Percentiles rank a stretch among this genome's conserved stretches.
These are phyloP conservation scores for Volucella bombylans DNA, from an alignment of 2,888 invertebrate species.

Conservation along the genomic window DNA sequence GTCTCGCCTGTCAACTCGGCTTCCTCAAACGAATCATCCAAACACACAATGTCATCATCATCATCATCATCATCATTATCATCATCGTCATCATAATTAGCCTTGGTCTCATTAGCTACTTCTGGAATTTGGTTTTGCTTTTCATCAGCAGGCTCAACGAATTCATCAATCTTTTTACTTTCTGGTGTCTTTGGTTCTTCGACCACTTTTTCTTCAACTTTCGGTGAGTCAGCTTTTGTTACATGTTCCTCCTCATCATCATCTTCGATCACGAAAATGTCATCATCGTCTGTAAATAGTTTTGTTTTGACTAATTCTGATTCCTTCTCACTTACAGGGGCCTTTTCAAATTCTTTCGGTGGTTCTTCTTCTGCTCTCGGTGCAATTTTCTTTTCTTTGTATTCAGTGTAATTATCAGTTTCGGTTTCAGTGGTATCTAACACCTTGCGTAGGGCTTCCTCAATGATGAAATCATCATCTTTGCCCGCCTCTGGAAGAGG, in stretches of 20 bases:
- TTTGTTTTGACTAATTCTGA: not conserved
- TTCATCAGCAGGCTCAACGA: conserved; percentile 21
- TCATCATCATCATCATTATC: conserved; percentile 65
- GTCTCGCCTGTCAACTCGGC: conserved; percentile 16
- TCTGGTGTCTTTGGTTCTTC: not conserved
- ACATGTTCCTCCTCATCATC: conserved; percentile 52
- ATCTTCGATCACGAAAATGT: conserved; percentile 64
- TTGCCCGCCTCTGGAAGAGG: conserved; percentile 18
- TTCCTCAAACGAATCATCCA: conserved; percentile 40
- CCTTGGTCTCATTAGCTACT: conserved; percentile 11
- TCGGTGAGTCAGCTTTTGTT: not conserved
- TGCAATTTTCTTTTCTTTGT: conserved; percentile 1
- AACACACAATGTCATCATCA: conserved; percentile 63
- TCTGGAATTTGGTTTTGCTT: conserved; percentile 16
- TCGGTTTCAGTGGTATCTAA: not conserved
- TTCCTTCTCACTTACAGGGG: not conserved
- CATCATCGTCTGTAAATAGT: conserved; percentile 34
- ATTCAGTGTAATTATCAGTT: not conserved
- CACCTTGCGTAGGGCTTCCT: not conserved
- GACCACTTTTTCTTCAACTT: not conserved
- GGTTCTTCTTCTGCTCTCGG: conserved; percentile 5
- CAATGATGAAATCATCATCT: not conserved
- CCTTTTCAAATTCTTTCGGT: not conserved
- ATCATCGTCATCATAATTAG: conserved; percentile 53
- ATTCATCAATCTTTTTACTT: not conserved